Evolutionary conservation across 2,113 vertebrate genomes (phyloP).

Genomic region (Fregetta grallaria): DNA sequence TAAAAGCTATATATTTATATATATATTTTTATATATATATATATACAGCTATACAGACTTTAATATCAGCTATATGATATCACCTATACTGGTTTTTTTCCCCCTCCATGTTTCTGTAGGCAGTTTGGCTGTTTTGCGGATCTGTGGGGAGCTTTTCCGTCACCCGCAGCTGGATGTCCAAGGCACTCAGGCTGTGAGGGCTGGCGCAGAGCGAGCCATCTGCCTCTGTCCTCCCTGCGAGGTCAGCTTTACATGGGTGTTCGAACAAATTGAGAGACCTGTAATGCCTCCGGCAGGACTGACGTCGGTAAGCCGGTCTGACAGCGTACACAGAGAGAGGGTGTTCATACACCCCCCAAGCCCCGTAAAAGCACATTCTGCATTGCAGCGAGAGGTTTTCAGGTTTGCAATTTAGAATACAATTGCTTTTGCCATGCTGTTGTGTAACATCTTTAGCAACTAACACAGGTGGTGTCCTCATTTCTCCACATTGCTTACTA

Average conservation of each 20-base stretch:
- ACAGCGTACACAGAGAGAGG: accelerated
- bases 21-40: too few species aligned
- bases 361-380: not conserved
- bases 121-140: not conserved
- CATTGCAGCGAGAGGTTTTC: not conserved
- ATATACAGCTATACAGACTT: too few species aligned
- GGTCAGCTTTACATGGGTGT: too few species aligned
- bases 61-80: not conserved
- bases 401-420: too few species aligned
- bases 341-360: not conserved
- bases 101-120: too few species aligned
- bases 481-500: not conserved
- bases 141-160: not conserved
- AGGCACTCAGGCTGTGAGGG: not conserved
- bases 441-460: too few species aligned
- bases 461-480: accelerated
- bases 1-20: too few species aligned
- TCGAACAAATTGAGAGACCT: not conserved
- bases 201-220: not conserved
- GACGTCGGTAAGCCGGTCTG: not conserved
- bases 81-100: not conserved
- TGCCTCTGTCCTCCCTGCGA: not conserved
- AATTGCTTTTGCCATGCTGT: too few species aligned
- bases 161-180: too few species aligned
- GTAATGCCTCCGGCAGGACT: too few species aligned